A percentile compares a stretch with the other conserved stretches of the same genome.
Conservation (phyloP, 37 sponge, comb jelly and placozoan species). For the Petrosia ficiformis region DNA sequence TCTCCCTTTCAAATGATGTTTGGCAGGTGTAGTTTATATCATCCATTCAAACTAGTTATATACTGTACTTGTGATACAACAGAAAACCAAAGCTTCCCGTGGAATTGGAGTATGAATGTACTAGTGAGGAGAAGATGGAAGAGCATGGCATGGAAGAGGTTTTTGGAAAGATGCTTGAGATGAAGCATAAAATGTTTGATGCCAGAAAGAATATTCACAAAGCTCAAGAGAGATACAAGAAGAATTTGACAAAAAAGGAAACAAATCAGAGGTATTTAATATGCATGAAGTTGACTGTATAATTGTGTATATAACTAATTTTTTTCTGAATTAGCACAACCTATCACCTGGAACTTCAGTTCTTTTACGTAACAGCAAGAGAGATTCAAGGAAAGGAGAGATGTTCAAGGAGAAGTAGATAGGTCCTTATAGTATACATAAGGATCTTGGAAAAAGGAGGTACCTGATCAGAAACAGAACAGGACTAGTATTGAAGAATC, state of each 20-base stretch:
- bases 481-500: slow-evolving; percentile 4
- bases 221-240: slow-evolving; percentile 17
- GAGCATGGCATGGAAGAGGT: not conserved
- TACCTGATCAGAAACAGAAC: not conserved
- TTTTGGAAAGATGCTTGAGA: not conserved
- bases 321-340: too few relatives aligned
- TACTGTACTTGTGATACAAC: not conserved
- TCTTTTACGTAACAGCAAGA: slow-evolving; percentile 10
- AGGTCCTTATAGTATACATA: too few relatives aligned
- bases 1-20: slow-evolving; percentile 37
- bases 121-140: not conserved
- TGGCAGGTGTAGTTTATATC: not conserved
- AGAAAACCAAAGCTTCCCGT: slow-evolving; percentile 21
- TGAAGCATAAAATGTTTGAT: slow-evolving; percentile 11
- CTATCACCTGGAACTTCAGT: slow-evolving; percentile 1
- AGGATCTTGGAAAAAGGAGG: slow-evolving; percentile 7
- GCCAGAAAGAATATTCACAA: slow-evolving; percentile 11
- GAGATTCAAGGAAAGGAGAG: slow-evolving; percentile 14
- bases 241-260: slow-evolving; percentile 2
- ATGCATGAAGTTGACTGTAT: not conserved
- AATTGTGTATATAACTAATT: too few relatives aligned
- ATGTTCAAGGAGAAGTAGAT: too few relatives aligned
- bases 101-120: slow-evolving; percentile 14
- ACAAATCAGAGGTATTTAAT: not conserved
- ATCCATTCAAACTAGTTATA: not conserved